Evolutionary conservation across 2,888 invertebrate genomes (phyloP).

Genomic region (Cactoblastis cactorum): DNA sequence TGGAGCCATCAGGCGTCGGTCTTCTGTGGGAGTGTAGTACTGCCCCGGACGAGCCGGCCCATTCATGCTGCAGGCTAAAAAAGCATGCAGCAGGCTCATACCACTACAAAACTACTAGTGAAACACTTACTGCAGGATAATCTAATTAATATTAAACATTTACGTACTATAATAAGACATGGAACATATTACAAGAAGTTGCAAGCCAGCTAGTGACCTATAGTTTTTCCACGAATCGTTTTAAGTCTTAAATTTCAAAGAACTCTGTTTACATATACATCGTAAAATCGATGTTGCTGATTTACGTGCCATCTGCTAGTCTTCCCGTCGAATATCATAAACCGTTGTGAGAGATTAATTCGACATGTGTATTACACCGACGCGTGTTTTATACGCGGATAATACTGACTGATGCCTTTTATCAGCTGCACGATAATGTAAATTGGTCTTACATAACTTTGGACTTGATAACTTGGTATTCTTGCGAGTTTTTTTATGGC

Average conservation of each 20-base stretch:
- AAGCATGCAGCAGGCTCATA: no score
- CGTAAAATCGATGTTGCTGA: constrained; percentile 8
- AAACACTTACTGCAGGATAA: no score
- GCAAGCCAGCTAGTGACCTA: not conserved
- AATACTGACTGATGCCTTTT: not conserved
- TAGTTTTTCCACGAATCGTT: not conserved
- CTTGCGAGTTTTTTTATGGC: no score
- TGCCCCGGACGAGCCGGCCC: no score
- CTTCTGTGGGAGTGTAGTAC: no score
- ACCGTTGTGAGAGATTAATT: not conserved
- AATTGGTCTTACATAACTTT: not conserved
- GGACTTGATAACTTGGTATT: not conserved
- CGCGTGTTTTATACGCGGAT: not conserved
- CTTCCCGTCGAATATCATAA: not conserved
- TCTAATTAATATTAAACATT: no score
- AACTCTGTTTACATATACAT: not conserved
- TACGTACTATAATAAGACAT: no score
- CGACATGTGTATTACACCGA: not conserved
- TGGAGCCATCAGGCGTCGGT: no score
- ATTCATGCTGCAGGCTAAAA: no score
- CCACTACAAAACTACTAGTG: no score
- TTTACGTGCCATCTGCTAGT: not conserved
- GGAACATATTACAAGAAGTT: no score
- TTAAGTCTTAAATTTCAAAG: not conserved
- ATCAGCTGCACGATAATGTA: not conserved